phyloP scores from a whole-genome alignment of 1,140 invertebrate genomes.

The Acromyrmex heyeri region DNA sequence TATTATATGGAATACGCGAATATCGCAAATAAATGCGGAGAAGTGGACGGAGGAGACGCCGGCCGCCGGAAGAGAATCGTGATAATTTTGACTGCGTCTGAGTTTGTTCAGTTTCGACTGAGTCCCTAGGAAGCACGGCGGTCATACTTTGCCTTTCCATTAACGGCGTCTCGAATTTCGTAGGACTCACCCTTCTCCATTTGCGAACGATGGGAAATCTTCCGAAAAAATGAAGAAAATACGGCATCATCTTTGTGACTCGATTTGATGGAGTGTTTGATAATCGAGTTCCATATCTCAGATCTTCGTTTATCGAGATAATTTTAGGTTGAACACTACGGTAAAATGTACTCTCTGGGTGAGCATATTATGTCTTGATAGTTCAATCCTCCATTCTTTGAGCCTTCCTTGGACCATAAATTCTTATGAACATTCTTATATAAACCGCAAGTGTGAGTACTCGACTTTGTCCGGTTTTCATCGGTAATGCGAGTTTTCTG shows the following conservation, averaged over 20 bases:
- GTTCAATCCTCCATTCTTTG: constrained; percentile 9
- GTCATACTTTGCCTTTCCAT: constrained; percentile 56
- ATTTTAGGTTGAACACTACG: neutral
- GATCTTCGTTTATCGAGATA: constrained; percentile 21
- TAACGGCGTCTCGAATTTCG: constrained; percentile 54
- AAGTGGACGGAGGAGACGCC: constrained; percentile 22
- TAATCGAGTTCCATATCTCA: neutral
- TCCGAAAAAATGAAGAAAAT: constrained; percentile 27
- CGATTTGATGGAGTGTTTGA: constrained; percentile 21
- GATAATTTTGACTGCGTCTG: constrained; percentile 53
- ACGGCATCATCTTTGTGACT: constrained; percentile 8
- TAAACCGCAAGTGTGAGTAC: neutral
- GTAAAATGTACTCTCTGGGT: neutral
- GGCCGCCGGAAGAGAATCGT: constrained; percentile 40
- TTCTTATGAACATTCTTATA: constrained; percentile 20
- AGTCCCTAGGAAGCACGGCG: constrained; percentile 32
- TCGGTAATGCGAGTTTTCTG: constrained; percentile 55
- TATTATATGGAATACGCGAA: constrained; percentile 23
- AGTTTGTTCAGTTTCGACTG: constrained; percentile 48
- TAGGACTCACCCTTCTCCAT: constrained; percentile 17
- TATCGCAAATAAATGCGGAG: constrained; percentile 36
- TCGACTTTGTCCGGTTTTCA: constrained; percentile 36
- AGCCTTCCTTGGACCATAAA: neutral
- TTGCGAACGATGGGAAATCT: constrained; percentile 21
- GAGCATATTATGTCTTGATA: neutral